Percentiles rank a stretch among this genome's conserved stretches.
These are phyloP conservation scores for Palaemon carinicauda DNA, from an alignment of 1,140 invertebrate genomes.

Conservation along the genomic window DNA sequence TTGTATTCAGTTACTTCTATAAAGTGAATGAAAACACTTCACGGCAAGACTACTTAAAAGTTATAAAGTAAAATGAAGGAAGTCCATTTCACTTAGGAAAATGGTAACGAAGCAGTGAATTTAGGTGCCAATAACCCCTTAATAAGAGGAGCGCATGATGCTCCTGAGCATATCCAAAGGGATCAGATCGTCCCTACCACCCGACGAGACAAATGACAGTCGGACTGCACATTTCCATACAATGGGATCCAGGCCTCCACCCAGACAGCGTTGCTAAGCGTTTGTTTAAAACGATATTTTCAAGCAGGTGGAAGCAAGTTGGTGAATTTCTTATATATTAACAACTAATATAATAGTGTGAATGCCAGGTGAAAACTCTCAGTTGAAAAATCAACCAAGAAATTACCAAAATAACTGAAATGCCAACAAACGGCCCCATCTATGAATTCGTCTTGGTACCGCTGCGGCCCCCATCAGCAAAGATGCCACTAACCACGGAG, in stretches of 20 bases:
- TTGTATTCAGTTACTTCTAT: too few species aligned
- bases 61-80: too few species aligned
- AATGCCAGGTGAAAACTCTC: too few species aligned
- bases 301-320: not conserved
- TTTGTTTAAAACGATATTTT: not conserved
- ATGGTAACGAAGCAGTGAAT: not conserved
- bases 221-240: slow-evolving; percentile 57
- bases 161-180: slow-evolving; percentile 16
- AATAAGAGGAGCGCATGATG: slow-evolving; percentile 23
- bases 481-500: slow-evolving; percentile 37
- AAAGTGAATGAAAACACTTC: too few species aligned
- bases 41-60: too few species aligned
- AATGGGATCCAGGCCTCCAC: slow-evolving; percentile 49
- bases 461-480: slow-evolving; percentile 20
- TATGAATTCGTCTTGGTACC: not conserved
- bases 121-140: slow-evolving; percentile 52
- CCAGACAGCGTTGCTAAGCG: slow-evolving; percentile 42
- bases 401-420: not conserved
- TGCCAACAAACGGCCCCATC: too few species aligned
- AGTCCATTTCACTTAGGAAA: not conserved
- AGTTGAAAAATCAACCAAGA: not conserved
- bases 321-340: too few species aligned
- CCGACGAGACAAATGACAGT: slow-evolving; percentile 53
- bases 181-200: slow-evolving; percentile 53
- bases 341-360: too few species aligned